Percentiles rank a stretch among this genome's conserved stretches.
These are phyloP conservation scores for Rhagoletis pomonella DNA, from an alignment of 1,140 invertebrate genomes.

Conservation along the genomic window DNA sequence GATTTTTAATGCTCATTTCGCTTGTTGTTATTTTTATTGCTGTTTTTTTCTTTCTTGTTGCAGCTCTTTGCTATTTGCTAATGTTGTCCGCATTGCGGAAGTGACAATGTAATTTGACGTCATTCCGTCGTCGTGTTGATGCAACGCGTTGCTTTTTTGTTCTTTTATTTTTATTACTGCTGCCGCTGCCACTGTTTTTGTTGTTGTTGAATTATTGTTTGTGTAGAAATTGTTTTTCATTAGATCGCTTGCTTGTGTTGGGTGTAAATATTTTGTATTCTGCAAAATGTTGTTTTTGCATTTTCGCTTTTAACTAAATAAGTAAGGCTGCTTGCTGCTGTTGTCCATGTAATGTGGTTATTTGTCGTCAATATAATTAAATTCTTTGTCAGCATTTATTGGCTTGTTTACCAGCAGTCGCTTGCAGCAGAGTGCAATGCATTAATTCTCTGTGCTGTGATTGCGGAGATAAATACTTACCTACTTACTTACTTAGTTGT, in stretches of 20 bases:
- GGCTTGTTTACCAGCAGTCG: constrained; percentile 28
- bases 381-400: constrained; percentile 52
- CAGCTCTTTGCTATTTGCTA: constrained; percentile 18
- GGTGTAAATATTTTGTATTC: background rate
- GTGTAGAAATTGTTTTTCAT: background rate
- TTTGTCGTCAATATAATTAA: constrained; percentile 53
- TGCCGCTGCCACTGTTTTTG: background rate
- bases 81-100: constrained; percentile 50
- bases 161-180: background rate
- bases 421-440: background rate
- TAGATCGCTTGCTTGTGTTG: background rate
- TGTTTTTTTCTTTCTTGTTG: background rate
- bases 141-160: background rate
- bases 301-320: constrained; percentile 43
- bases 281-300: background rate
- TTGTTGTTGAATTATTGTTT: constrained; percentile 25
- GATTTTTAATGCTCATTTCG: constrained; percentile 27
- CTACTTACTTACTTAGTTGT: background rate
- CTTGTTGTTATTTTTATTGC: background rate
- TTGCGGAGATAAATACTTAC: no score
- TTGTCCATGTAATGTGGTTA: constrained; percentile 31
- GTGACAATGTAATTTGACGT: constrained; percentile 51
- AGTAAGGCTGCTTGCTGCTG: background rate
- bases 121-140: background rate
- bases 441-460: background rate